Base-by-base conservation (phyloP, 2,797 vertebrate species). In the Poecilia gillii region DNA sequence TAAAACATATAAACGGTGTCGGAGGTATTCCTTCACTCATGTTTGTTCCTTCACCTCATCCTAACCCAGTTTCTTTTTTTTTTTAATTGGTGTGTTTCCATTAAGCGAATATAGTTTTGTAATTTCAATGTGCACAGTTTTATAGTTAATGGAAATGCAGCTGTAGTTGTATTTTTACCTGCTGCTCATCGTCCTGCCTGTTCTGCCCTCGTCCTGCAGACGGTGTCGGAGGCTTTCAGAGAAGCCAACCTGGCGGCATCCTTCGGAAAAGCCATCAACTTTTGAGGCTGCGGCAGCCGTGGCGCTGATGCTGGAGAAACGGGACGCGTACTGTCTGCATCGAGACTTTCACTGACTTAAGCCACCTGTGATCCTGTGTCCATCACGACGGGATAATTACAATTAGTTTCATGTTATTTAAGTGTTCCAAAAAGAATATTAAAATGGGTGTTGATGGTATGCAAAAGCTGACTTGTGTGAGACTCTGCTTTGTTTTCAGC, bases 181-280 rank as follows among this genome's bases (percentile, higher is more conserved):
- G 9, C 14, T 25, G 31, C 16, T 64, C 49, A 49, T 18, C 1
- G 2, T 68, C 39, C 46, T 28, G 0, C 12, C 16, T 33, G 49
- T 6, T 0, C 31, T 16, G 1, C 0, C n/a, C 6, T 55, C 18
- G 55, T n/a, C 76, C 82, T 74, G 90, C 95, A 99, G 99, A 99
- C 99, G 2, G 97, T 99, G 90, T 99, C 99, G 9, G 99, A 99
- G 96, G 99, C 99, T 86, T 99, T 99, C 95, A 96, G 98, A 94
- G 99, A 99, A 97, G 99, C 99, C 78, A 99, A 99, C 90, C 90
- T 99, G 77, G 98, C 99, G 45, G 99, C 98, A 5, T 98, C 98
- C 46, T 99, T 99, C 76, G 99, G 98, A 85, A 99, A 99, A 97
- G 96, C 98, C 75, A 99, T 99, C 93, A 99, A 99, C 95, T 99